Conservation (phyloP, 2,888 invertebrate genomes). For the Scaptomyza cyrtandrae region DNA sequence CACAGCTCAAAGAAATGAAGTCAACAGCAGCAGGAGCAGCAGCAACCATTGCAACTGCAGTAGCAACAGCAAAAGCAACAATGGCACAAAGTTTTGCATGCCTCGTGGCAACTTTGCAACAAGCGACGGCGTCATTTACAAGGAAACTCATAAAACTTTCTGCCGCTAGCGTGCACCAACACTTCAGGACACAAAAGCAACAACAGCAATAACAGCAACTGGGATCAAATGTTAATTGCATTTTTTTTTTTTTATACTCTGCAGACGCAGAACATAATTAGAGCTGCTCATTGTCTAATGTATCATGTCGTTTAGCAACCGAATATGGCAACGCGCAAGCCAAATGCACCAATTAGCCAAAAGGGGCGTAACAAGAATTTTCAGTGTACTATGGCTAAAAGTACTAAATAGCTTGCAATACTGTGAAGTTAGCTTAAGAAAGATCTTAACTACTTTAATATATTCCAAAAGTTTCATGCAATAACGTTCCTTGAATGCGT, state of each 20-base stretch:
- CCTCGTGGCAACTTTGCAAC: conserved; percentile 26
- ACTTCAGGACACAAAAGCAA: conserved; percentile 67
- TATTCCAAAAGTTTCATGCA: no score
- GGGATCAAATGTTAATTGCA: conserved; percentile 78
- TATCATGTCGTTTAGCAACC: conserved; percentile 74
- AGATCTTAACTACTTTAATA: no score
- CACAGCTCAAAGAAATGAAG: conserved; percentile 70
- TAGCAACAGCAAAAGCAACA: conserved; percentile 54
- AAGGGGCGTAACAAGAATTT: background rate
- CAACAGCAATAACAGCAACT: conserved; percentile 27
- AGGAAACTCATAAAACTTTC: conserved; percentile 76
- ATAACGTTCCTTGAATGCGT: no score
- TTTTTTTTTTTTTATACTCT: conserved; percentile 36
- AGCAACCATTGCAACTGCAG: conserved; percentile 17
- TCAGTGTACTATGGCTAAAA: background rate
- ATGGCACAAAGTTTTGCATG: conserved; percentile 55
- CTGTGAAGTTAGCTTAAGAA: background rate
- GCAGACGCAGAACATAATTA: conserved; percentile 69
- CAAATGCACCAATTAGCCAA: conserved; percentile 3
- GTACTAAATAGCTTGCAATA: background rate
- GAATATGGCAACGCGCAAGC: conserved; percentile 47
- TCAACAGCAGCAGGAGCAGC: conserved; percentile 66
- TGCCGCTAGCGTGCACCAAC: conserved; percentile 69
- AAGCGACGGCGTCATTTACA: conserved; percentile 63
- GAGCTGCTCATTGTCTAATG: conserved; percentile 78